phyloP scores from a whole-genome alignment of 1,140 invertebrate genomes.

The Pomacea maculata region DNA sequence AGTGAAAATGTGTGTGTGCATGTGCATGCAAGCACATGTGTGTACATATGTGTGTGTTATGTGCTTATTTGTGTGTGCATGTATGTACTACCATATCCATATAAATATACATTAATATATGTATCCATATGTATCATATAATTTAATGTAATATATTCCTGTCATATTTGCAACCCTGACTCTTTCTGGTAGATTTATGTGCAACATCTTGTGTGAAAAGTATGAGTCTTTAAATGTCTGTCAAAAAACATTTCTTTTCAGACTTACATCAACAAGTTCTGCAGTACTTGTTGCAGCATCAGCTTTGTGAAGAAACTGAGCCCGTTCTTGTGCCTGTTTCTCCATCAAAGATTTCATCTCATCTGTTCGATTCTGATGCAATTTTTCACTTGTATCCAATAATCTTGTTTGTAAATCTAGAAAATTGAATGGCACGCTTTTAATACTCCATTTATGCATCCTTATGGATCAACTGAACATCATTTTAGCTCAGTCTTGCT shows the following conservation, averaged over 20 bases:
- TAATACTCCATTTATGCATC: too few species aligned
- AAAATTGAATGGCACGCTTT: too few species aligned
- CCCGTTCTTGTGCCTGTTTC: slow-evolving; percentile 51
- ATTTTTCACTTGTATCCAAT: slow-evolving; percentile 30
- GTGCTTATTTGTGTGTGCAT: slow-evolving; percentile 1
- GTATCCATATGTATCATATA: too few species aligned
- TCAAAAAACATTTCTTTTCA: neutral
- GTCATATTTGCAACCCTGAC: too few species aligned
- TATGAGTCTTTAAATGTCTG: too few species aligned
- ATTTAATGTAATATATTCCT: too few species aligned
- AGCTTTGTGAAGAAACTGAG: slow-evolving; percentile 33
- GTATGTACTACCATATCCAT: neutral
- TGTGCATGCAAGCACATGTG: neutral
- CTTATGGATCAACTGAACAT: too few species aligned
- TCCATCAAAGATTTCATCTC: slow-evolving; percentile 37
- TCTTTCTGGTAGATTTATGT: too few species aligned
- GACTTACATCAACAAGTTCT: slow-evolving; percentile 45
- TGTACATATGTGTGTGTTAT: neutral
- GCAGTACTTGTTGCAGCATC: slow-evolving; percentile 39
- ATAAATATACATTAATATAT: too few species aligned
- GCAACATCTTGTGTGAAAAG: too few species aligned
- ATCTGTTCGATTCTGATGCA: slow-evolving; percentile 35
- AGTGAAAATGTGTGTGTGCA: neutral
- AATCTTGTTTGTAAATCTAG: too few species aligned
- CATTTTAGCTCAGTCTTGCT: too few species aligned